Base-by-base conservation (phyloP, 2,888 invertebrate genomes). In the Mesorhabditis spiculigera region DNA sequence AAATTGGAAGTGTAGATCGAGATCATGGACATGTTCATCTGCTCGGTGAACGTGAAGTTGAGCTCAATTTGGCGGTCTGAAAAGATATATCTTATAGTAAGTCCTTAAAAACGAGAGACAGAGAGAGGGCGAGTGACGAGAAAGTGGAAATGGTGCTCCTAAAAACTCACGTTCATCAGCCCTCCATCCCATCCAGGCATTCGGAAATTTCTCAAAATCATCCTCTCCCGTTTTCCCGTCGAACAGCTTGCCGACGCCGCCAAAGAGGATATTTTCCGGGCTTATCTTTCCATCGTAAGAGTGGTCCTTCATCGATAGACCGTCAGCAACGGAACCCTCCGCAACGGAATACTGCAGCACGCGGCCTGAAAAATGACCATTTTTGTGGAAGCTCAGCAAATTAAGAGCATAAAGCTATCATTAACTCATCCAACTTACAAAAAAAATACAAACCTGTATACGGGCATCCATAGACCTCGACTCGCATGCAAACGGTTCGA, bases 161-260 rank as follows among this genome's bases (percentile, higher is more conserved):
- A 50, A 50, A 28, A 28, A 28, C 28, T 28, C 28, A 28, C 28
- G 28, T 28, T n/a, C 58, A 13, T 43, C 68, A 41, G 66, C 86
- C 73, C 91, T 90, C 94, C 94, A 94, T 0, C 94, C 94, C 45
- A 94, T 91, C 94, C 94, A 94, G 67, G 93, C 92, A 82, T 92
- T 91, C 43, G 84, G 81, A 63, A 77, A 70, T 28, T 71, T 66
- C 65, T 78, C 78, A 67, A 82, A 81, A 70, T 84, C 73, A 67
- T 81, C 78, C 43, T 86, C 89, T 81, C 89, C 88, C 67, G 89
- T 89, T 72, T 88, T 87, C 69, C 87, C 91, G 87, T 90, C 90
- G 83, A 90, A 90, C 77, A 95, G 89, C 86, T 93, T 92, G 3
- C 94, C 94, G 45, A 94, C 88, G 0, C 94, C 94, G 13, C 91